Conservation (phyloP, 2,113 vertebrate genomes). For the Typhlomys cinereus region DNA sequence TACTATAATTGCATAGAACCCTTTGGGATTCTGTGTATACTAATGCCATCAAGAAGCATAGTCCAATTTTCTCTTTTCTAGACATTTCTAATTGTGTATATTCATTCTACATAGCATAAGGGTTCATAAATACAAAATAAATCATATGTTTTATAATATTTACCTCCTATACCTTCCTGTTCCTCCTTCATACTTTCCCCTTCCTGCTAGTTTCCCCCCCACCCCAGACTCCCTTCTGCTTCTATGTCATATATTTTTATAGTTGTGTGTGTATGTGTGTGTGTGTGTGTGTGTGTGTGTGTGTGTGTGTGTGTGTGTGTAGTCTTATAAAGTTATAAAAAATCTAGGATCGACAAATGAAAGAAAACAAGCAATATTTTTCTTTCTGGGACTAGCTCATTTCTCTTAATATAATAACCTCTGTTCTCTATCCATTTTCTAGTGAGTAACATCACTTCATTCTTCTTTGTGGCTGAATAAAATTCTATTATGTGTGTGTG, state of each 20-base stretch:
- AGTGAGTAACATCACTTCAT: neutral
- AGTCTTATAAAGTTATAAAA: neutral
- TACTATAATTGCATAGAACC: neutral
- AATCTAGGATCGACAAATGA: no score
- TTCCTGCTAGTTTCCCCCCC: neutral
- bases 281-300: neutral
- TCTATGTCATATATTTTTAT: neutral
- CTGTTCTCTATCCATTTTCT: neutral
- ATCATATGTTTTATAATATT: neutral
- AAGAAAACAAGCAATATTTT: neutral
- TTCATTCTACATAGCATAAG: neutral
- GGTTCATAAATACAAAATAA: neutral
- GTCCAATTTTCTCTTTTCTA: neutral
- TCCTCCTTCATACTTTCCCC: neutral
- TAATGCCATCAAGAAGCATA: neutral
- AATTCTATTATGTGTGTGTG: no score
- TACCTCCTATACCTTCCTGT: neutral
- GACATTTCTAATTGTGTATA: neutral
- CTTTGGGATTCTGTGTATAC: neutral
- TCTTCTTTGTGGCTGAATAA: neutral
- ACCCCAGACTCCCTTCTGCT: neutral
- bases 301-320: accelerated
- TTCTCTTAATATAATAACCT: neutral
- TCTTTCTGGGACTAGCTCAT: neutral
- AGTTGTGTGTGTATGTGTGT: accelerated